Percentiles rank a stretch among this genome's conserved stretches.
Evolutionary conservation across 2,888 invertebrate species (phyloP).

Genomic region (Pyrrhosoma nymphula): DNA sequence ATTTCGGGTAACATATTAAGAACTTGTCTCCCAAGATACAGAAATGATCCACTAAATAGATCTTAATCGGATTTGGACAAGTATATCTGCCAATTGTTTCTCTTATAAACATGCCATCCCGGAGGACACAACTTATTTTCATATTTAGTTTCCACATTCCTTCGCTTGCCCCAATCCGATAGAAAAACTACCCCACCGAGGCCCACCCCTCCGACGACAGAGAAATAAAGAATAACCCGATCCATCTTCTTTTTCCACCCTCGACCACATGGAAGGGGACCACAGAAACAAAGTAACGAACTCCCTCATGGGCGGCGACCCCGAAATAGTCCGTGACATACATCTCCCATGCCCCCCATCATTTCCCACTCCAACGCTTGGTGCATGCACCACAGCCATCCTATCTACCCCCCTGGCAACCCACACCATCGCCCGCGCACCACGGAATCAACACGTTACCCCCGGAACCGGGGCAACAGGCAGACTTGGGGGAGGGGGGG

Average conservation of each 20-base stretch:
- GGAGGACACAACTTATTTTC: too few relatives aligned
- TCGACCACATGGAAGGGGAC: neutral
- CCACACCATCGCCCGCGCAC: neutral
- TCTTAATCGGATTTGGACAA: too few relatives aligned
- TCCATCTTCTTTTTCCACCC: constrained; percentile 12
- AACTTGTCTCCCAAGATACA: too few relatives aligned
- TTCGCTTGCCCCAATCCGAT: too few relatives aligned
- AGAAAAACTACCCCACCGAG: neutral
- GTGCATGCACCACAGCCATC: neutral
- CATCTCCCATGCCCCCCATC: neutral
- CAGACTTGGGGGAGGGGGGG: neutral
- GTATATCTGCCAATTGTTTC: too few relatives aligned
- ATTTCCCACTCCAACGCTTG: neutral
- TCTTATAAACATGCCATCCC: too few relatives aligned
- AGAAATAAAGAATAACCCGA: neutral
- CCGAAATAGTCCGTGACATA: constrained; percentile 61
- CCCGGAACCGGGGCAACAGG: constrained; percentile 35
- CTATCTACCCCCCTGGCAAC: neutral
- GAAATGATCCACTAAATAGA: too few relatives aligned
- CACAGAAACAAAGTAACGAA: constrained; percentile 28
- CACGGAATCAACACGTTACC: constrained; percentile 38
- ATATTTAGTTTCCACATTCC: too few relatives aligned
- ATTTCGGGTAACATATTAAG: too few relatives aligned
- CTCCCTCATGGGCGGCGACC: constrained; percentile 5
- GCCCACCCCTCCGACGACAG: neutral